These are phyloP conservation scores for Cheilosia vulpina DNA, from an alignment of 2,888 invertebrate species.

Conservation along the genomic window DNA sequence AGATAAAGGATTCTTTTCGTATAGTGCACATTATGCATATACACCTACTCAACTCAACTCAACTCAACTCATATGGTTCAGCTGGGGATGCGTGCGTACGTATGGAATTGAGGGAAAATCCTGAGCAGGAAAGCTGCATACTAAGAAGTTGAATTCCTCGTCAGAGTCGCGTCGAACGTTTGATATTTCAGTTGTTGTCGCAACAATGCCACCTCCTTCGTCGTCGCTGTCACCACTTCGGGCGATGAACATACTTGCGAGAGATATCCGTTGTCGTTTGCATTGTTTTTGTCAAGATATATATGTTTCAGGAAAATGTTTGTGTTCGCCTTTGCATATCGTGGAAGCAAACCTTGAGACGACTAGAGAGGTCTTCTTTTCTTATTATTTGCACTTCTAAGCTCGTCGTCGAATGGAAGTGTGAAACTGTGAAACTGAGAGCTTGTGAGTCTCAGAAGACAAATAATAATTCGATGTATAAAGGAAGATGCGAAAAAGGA, in stretches of 20 bases:
- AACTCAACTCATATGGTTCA: not conserved
- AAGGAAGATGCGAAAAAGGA: not conserved
- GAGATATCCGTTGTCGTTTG: constrained; percentile 14
- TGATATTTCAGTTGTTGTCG: constrained; percentile 40
- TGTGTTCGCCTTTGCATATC: constrained; percentile 1
- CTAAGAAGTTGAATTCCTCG: constrained; percentile 48
- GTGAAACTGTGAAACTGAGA: not conserved
- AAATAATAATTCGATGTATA: constrained; percentile 11
- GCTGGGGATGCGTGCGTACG: not conserved
- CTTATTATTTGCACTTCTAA: constrained; percentile 17
- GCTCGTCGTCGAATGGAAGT: not conserved
- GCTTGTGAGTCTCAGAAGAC: not conserved
- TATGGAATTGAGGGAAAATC: constrained; percentile 24
- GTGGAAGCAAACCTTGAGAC: constrained; percentile 37
- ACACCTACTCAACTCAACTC: constrained; percentile 6
- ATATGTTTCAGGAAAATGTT: not conserved
- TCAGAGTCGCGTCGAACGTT: constrained; percentile 19
- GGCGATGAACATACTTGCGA: constrained; percentile 17
- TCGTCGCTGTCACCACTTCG: constrained; percentile 44
- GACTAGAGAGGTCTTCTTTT: constrained; percentile 27
- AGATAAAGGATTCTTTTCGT: constrained; percentile 44
- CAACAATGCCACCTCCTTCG: constrained; percentile 9
- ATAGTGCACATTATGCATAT: constrained; percentile 53
- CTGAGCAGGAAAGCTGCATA: constrained; percentile 37
- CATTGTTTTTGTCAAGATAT: constrained; percentile 15